Evolutionary conservation across 2,797 vertebrate genomes (phyloP), one percentile per base, ranked within the genome.

Genomic region (Oceanodroma leucorhoa): DNA sequence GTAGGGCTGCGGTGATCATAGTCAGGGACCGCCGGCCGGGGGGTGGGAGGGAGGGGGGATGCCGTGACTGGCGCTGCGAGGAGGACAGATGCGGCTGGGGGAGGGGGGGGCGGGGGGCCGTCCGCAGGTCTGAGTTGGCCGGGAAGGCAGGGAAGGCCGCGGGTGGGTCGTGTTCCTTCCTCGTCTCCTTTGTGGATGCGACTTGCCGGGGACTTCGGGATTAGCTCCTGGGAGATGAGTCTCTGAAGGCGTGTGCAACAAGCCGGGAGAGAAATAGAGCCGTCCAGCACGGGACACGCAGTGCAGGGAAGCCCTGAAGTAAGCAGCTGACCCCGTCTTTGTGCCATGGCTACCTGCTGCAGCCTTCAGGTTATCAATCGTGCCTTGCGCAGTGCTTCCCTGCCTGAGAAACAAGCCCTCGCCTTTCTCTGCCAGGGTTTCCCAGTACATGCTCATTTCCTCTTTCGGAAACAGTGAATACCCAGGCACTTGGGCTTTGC

Each of bases 1-100:
- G 81, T 24, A 51, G 84, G 38, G 89, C 65, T 70, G 95, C 82
- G 53, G 96, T 92, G 95, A 93, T 95, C 65, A 62, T 64, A 16
- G 89, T 34, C 80, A 21, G 66, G 27, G 87, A 90, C 91, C 90
- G 96, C 64, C 36, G 90, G 38, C 48, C 51, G 57, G 34, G 69
- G 51, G 38, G 72, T 48, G 78, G 87, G 66, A 60, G 36, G 67
- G 61, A 36, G 51, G 46, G 30, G 62, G 62, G 53, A 50, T 72
- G 61, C 45, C 1, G 40, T 32, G 3, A 2, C 18, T 4, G 70
- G 57, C 43, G 3, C 34, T 84, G 77, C 19, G 7, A 54, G 40
- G 32, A 41, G 66, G 32, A 55, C 0, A 38, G 66, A 41, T 84
- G 70, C 29, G 15, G 53, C 9, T 36, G 36, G 36, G 36, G 36